Conservation (phyloP, 2,888 invertebrate species). For the Conomelus anceps region DNA sequence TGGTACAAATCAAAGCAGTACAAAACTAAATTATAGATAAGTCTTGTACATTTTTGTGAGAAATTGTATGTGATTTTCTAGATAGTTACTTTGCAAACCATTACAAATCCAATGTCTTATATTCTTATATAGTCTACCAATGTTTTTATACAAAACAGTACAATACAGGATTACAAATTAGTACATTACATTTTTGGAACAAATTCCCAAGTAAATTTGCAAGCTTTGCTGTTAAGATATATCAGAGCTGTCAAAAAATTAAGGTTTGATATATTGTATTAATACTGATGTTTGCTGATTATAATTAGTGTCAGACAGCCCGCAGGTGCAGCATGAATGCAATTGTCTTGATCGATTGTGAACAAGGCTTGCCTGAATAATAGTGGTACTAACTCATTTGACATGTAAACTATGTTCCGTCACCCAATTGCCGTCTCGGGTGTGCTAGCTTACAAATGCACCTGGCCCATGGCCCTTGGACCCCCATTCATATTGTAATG, state of each 20-base stretch:
- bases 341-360: not conserved
- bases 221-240: not conserved
- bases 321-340: not conserved
- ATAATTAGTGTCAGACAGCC: not conserved
- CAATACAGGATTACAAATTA: too few relatives aligned
- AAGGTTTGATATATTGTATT: not conserved
- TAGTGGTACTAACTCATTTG: not conserved
- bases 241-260: not conserved
- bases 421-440: not conserved
- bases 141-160: too few relatives aligned
- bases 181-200: too few relatives aligned
- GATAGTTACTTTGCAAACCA: too few relatives aligned
- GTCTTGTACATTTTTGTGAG: too few relatives aligned
- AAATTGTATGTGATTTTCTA: too few relatives aligned
- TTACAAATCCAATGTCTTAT: too few relatives aligned
- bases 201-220: too few relatives aligned
- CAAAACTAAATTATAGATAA: too few relatives aligned
- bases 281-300: not conserved
- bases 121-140: too few relatives aligned
- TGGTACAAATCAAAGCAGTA: too few relatives aligned
- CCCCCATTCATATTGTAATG: not conserved
- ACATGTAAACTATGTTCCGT: not conserved
- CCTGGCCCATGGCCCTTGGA: not conserved
- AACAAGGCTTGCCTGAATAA: not conserved
- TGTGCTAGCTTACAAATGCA: not conserved